Percentiles rank a stretch among this genome's conserved stretches.
These are phyloP conservation scores for Stomatorhinus walkeri DNA, from an alignment of 2,797 vertebrate species.

Conservation along the genomic window DNA sequence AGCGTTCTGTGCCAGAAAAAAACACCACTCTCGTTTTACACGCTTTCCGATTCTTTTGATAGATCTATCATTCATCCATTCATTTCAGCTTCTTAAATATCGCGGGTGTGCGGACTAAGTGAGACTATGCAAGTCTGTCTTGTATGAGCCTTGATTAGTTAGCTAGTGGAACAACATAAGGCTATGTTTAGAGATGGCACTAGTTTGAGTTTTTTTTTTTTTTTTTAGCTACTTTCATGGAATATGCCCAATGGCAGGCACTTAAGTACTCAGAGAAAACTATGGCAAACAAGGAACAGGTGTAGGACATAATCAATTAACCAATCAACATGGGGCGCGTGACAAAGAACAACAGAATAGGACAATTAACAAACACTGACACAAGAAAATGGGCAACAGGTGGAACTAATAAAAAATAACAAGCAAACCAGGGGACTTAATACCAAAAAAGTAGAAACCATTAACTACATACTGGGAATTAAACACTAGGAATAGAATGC, in stretches of 20 bases:
- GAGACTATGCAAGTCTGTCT: background rate
- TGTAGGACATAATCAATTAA: background rate
- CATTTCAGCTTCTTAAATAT: background rate
- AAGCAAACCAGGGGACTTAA: background rate
- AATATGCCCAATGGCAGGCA: background rate
- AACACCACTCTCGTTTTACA: background rate
- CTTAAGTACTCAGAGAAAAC: background rate
- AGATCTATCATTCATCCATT: background rate
- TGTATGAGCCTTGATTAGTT: background rate
- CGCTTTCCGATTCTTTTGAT: background rate
- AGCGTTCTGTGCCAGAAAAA: background rate
- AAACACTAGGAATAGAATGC: background rate
- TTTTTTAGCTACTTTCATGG: background rate
- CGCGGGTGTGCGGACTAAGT: background rate
- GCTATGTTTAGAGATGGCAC: background rate
- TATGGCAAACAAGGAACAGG: background rate
- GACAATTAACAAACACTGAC: background rate
- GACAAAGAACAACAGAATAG: background rate
- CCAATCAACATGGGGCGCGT: background rate
- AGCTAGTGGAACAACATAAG: background rate
- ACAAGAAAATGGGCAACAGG: background rate
- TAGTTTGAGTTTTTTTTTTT: background rate
- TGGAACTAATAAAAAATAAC: background rate
- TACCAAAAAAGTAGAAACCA: background rate
- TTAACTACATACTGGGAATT: background rate